A percentile compares a stretch with the other conserved stretches of the same genome.
Evolutionary conservation across 2,888 invertebrate genomes (phyloP).

Genomic region (Phasia obesa): DNA sequence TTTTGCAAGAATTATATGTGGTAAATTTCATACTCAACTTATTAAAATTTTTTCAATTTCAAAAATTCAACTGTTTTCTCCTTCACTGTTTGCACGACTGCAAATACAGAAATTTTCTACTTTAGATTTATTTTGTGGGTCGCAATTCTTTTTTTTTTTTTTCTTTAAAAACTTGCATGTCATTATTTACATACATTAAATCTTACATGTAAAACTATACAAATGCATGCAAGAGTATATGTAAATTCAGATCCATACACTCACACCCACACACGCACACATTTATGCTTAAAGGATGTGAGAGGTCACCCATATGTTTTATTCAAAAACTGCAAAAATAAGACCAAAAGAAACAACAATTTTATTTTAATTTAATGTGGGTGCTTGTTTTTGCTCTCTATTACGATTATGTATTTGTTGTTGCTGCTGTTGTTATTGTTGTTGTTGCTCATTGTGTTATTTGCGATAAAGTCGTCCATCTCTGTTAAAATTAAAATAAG

Average conservation of each 20-base stretch:
- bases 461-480: slow-evolving; percentile 59
- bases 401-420: slow-evolving; percentile 25
- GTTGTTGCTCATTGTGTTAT: slow-evolving; percentile 45
- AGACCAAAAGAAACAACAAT: slow-evolving; percentile 42
- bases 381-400: slow-evolving; percentile 57
- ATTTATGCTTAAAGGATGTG: slow-evolving; percentile 37
- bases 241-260: slow-evolving; percentile 4
- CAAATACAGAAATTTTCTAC: slow-evolving; percentile 43
- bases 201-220: slow-evolving; percentile 30
- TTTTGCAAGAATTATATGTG: no score
- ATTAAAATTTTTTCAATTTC: no score
- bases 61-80: slow-evolving; percentile 3
- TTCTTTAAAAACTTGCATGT: slow-evolving; percentile 35
- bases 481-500: slow-evolving; percentile 31
- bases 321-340: not conserved
- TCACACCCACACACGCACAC: slow-evolving; percentile 2
- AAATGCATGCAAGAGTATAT: not conserved
- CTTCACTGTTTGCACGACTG: slow-evolving; percentile 13
- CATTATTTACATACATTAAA: slow-evolving; percentile 63
- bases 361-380: slow-evolving; percentile 70
- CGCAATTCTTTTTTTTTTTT: slow-evolving; percentile 29
- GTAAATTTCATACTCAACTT: no score
- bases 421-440: slow-evolving; percentile 30
- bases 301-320: slow-evolving; percentile 65
- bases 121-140: slow-evolving; percentile 66